A percentile compares a stretch with the other conserved stretches of the same genome.
These are phyloP conservation scores for Eueides isabella DNA, from an alignment of 1,140 invertebrate genomes.

Conservation along the genomic window DNA sequence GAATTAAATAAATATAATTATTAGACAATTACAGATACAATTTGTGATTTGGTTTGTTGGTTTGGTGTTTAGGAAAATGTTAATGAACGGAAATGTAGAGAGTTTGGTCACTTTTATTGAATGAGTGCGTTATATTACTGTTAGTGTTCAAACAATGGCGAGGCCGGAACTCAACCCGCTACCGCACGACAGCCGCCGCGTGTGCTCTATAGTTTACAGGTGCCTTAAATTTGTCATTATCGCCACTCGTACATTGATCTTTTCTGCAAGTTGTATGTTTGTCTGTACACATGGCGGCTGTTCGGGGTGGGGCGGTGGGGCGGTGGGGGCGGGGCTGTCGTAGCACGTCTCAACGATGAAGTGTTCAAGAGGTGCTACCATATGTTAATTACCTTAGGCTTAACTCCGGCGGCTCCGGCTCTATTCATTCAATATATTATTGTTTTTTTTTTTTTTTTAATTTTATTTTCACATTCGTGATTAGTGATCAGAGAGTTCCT, in stretches of 20 bases:
- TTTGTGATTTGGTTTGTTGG: background rate
- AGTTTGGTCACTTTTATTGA: background rate
- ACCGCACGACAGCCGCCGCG: background rate
- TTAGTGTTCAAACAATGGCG: constrained; percentile 7
- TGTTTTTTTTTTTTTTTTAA: constrained; percentile 40
- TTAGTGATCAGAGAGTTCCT: constrained; percentile 76
- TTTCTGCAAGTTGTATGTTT: background rate
- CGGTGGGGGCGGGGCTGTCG: constrained; percentile 1
- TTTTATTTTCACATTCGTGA: constrained; percentile 54
- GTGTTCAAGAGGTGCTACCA: constrained; percentile 58
- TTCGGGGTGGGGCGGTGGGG: background rate
- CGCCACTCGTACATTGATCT: background rate
- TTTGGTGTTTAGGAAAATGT: background rate
- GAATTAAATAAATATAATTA: background rate
- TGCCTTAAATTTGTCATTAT: constrained; percentile 22
- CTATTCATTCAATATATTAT: constrained; percentile 5
- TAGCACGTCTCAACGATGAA: constrained; percentile 44
- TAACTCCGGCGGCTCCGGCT: constrained; percentile 31
- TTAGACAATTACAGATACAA: background rate
- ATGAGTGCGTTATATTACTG: background rate
- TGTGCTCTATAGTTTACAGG: constrained; percentile 22
- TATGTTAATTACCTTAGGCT: constrained; percentile 36
- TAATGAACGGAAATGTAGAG: background rate
- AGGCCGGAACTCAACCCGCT: background rate
- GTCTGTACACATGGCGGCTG: background rate